phyloP scores from a whole-genome alignment of 2,888 invertebrate genomes.

The Mimumesa dahlbomi region DNA sequence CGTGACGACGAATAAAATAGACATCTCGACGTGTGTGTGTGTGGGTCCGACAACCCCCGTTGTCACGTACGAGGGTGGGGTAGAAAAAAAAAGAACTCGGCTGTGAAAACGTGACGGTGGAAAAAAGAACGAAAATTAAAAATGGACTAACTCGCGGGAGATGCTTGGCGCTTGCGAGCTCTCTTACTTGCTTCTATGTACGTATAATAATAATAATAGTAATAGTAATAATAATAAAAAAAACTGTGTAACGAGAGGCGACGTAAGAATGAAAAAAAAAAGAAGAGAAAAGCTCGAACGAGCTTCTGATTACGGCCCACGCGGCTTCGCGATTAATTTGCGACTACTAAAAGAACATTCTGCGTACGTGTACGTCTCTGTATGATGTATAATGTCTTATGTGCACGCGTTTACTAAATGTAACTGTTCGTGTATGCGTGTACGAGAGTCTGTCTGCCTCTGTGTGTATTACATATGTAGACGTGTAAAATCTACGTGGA shows the following conservation, averaged over 20 bases:
- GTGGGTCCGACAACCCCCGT: no score
- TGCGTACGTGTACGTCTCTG: constrained; percentile 2
- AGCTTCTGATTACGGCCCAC: constrained; percentile 35
- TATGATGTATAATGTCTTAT: no score
- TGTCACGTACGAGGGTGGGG: no score
- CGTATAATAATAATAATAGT: no score
- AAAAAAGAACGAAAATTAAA: constrained; percentile 38
- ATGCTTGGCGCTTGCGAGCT: constrained; percentile 11
- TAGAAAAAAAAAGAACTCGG: no score
- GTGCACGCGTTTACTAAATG: no score
- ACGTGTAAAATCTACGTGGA: no score
- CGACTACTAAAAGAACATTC: constrained; percentile 50
- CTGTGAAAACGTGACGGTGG: neutral
- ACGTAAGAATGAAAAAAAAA: no score
- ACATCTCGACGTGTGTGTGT: no score
- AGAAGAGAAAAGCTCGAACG: constrained; percentile 34
- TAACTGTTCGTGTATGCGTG: neutral
- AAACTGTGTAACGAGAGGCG: constrained; percentile 37
- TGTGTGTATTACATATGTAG: neutral
- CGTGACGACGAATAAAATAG: no score
- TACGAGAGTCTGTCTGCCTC: neutral
- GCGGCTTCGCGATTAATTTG: constrained; percentile 35
- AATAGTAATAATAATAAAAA: no score
- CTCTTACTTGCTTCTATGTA: constrained; percentile 5
- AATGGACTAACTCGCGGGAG: constrained; percentile 41